phyloP scores from a whole-genome alignment of 1,140 invertebrate species.

The Magallana gigas region DNA sequence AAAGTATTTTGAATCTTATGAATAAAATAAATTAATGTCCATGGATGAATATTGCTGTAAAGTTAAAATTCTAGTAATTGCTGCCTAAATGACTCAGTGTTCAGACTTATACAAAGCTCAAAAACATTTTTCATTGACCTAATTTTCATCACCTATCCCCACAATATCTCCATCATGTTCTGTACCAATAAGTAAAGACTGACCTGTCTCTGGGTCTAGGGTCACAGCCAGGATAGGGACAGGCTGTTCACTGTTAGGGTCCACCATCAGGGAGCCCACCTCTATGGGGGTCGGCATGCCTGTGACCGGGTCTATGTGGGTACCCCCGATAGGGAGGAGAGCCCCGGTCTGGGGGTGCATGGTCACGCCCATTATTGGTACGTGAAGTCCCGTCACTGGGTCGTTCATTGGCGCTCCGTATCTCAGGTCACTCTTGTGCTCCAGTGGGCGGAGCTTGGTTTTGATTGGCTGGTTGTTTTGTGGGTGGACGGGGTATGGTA shows the following conservation, averaged over 20 bases:
- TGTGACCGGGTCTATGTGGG: conserved; percentile 75
- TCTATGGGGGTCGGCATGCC: conserved; percentile 74
- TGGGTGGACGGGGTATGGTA: conserved; percentile 72
- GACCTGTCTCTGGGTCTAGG: conserved; percentile 70
- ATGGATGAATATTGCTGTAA: no score
- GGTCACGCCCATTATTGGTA: conserved; percentile 75
- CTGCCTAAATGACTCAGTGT: no score
- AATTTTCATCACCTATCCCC: no score
- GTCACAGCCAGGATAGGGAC: conserved; percentile 74
- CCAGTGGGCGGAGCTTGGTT: conserved; percentile 70
- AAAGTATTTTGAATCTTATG: no score
- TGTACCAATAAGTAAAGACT: background rate
- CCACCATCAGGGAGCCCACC: conserved; percentile 75
- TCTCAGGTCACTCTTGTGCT: conserved; percentile 69
- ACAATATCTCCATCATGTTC: no score
- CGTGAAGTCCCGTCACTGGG: conserved; percentile 73
- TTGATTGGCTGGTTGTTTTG: conserved; percentile 63
- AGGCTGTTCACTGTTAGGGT: conserved; percentile 70
- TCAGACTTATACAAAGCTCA: no score
- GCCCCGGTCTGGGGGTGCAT: conserved; percentile 74
- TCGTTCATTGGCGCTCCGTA: conserved; percentile 73
- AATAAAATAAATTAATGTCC: no score
- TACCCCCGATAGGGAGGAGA: conserved; percentile 74
- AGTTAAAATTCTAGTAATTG: no score
- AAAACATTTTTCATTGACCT: background rate